These are phyloP conservation scores for Tridacna gigas DNA, from an alignment of 2,888 invertebrate species.

Conservation along the genomic window DNA sequence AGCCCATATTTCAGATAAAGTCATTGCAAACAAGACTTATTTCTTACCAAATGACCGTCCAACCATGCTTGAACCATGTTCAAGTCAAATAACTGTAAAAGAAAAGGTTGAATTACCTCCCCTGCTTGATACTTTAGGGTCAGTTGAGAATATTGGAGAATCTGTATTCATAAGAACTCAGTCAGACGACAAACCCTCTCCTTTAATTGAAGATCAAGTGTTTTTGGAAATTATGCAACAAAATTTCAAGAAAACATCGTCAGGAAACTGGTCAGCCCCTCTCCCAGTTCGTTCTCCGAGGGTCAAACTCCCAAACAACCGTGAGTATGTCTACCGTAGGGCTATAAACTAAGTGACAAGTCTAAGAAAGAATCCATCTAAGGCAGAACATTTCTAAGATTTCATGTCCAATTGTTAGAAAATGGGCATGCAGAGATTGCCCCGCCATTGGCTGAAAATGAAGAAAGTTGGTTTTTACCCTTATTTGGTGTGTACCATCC, in stretches of 20 bases:
- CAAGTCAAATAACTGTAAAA: background rate
- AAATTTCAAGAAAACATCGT: constrained; percentile 23
- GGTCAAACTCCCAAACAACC: background rate
- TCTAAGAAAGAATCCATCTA: background rate
- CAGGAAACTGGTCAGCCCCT: constrained; percentile 6
- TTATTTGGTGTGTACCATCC: too few species aligned
- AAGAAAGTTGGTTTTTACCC: constrained; percentile 65
- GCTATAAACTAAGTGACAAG: background rate
- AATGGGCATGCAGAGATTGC: constrained; percentile 35
- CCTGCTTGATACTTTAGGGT: background rate
- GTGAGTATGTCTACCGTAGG: constrained; percentile 17
- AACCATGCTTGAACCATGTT: constrained; percentile 17
- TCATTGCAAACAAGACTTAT: constrained; percentile 20
- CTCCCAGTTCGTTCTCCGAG: background rate
- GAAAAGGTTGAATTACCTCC: background rate
- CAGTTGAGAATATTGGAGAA: background rate
- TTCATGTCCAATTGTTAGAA: constrained; percentile 18
- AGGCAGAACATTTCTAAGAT: background rate
- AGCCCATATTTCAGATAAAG: too few species aligned
- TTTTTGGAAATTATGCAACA: constrained; percentile 43
- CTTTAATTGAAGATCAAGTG: constrained; percentile 40
- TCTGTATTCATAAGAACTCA: constrained; percentile 23
- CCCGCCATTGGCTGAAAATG: background rate
- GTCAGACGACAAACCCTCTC: constrained; percentile 26
- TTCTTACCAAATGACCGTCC: constrained; percentile 10